Evolutionary conservation across 2,113 vertebrate species (phyloP).

Genomic region (Manacus vitellinus): DNA sequence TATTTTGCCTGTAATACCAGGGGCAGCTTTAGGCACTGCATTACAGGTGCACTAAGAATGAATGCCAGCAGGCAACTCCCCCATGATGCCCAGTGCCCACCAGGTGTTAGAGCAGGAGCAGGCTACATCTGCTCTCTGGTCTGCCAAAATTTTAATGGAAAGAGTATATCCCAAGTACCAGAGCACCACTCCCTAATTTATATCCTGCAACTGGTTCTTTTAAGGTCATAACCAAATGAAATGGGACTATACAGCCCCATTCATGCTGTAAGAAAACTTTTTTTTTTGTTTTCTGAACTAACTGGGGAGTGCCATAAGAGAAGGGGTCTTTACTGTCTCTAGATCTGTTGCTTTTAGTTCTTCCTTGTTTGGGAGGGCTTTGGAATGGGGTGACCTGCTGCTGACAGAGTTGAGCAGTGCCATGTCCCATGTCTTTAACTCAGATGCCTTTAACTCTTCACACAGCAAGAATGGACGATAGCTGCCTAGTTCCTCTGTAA

Average conservation of each 20-base stretch:
- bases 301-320: background rate
- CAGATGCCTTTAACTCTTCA: background rate
- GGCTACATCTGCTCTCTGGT: background rate
- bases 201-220: background rate
- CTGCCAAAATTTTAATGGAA: background rate
- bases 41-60: background rate
- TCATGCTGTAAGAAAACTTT: background rate
- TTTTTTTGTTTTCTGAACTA: background rate
- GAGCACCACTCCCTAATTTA: background rate
- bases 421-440: background rate
- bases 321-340: background rate
- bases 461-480: background rate
- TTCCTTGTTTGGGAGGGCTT: background rate
- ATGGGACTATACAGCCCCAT: background rate
- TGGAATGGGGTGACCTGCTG: background rate
- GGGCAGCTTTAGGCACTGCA: background rate
- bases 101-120: background rate
- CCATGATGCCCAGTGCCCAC: background rate
- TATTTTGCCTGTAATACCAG: background rate
- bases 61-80: background rate
- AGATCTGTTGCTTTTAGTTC: background rate
- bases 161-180: background rate
- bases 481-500: conserved; percentile 5
- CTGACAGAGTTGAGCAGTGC: background rate
- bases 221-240: background rate